Percentiles rank a stretch among this genome's conserved stretches.
These are phyloP conservation scores for Pangasius krempfi DNA, from an alignment of 2,797 vertebrate genomes.

Conservation along the genomic window DNA sequence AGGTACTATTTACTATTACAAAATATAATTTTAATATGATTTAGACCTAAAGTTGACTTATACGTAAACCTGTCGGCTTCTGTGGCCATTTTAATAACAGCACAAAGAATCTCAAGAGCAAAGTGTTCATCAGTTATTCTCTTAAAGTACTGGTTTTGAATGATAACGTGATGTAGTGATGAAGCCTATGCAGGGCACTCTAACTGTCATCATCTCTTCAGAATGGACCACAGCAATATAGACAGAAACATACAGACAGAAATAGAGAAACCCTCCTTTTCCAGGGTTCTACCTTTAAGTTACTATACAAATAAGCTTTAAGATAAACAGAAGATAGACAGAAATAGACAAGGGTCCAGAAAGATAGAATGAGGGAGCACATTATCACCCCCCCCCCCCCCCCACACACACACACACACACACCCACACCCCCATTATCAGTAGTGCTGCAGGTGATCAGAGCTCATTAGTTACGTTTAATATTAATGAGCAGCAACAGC, in stretches of 20 bases:
- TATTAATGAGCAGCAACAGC: slow-evolving; percentile 76
- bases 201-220: neutral
- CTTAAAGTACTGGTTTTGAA: neutral
- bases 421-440: slow-evolving; percentile 43
- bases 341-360: neutral
- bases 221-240: neutral
- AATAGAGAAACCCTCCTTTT: neutral
- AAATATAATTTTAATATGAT: neutral
- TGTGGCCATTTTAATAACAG: neutral
- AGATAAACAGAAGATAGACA: neutral
- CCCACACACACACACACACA: too few relatives aligned
- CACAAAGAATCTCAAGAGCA: neutral
- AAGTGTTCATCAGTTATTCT: neutral
- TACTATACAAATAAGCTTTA: neutral
- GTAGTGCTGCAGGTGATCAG: slow-evolving; percentile 75
- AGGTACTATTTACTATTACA: neutral
- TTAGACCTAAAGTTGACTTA: too few relatives aligned
- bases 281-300: too few relatives aligned
- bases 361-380: neutral
- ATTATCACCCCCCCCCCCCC: neutral
- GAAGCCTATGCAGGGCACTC: too few relatives aligned
- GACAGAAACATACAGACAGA: neutral
- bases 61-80: neutral
- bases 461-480: slow-evolving; percentile 78
- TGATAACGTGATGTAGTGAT: neutral